These are phyloP conservation scores for Kobus ellipsiprymnus DNA, from an alignment of 2,113 vertebrate genomes.

Conservation along the genomic window DNA sequence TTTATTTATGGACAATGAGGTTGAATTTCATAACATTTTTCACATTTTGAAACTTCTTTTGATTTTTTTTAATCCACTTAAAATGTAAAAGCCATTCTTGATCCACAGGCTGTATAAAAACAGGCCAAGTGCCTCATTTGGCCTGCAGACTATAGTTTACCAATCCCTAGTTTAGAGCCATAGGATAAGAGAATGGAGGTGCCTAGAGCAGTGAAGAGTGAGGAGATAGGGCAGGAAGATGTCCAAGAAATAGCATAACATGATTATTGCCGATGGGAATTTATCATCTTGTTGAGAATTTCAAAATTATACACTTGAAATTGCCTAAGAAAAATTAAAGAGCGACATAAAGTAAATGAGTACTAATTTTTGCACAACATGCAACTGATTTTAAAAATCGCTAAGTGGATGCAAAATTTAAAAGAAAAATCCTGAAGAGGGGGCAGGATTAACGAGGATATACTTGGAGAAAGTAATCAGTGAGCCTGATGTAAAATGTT, in stretches of 20 bases:
- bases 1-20: not conserved
- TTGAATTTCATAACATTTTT: conserved; percentile 1
- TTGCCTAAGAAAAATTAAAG: conserved; percentile 15
- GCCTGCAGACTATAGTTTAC: not conserved
- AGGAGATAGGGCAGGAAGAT: not conserved
- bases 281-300: not conserved
- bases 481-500: not conserved
- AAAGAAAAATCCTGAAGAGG: not conserved
- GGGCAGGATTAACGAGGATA: not conserved
- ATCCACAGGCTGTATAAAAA: not conserved
- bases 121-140: not conserved
- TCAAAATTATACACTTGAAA: not conserved
- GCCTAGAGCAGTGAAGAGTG: not conserved
- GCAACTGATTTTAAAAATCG: not conserved
- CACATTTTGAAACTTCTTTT: not conserved
- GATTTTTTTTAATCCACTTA: not conserved
- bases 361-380: not conserved
- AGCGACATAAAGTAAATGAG: not conserved
- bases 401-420: not conserved
- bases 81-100: not conserved
- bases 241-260: conserved; percentile 21
- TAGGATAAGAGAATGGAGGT: not conserved
- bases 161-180: not conserved
- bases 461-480: not conserved
- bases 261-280: not conserved